Evolutionary conservation across 2,888 invertebrate species (phyloP), one percentile per base, ranked within the genome.

Genomic region (Spisula subtruncata): DNA sequence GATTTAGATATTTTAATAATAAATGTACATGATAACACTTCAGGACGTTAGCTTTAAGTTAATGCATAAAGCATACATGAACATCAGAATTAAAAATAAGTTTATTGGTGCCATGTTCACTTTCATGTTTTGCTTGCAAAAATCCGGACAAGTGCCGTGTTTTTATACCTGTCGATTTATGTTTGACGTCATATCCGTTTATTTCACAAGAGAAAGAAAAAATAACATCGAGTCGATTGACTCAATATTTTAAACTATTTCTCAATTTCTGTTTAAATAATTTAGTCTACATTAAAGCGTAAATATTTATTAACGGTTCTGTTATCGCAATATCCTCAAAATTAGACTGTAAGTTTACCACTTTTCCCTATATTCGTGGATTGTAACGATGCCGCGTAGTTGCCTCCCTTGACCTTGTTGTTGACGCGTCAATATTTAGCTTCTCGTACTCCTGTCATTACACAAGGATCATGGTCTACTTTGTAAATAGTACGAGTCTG

Each of bases 121-220:
- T n/a, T n/a, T n/a, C n/a, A n/a, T n/a, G n/a, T n/a, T n/a, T n/a
- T n/a, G n/a, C n/a, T n/a, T n/a, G n/a, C n/a, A n/a, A 41, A 41
- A 41, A 41, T 5, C 41, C 41, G 41, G 41, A 41, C 41, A 8
- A 8, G 41, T 41, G n/a, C n/a, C 41, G 41, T 41, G 41, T 41
- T 41, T 41, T 41, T n/a, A 41, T 41, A 41, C 41, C 41, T 41
- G 35, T 32, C 32, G 16, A 75, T 75, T 75, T 32, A 16, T 75
- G 8, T 18, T 16, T 75, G 75, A 75, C 75, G 75, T 75, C 75
- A 75, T 75, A 75, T 75, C 75, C 75, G 75, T 14, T 35, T 75
- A 32, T 75, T 75, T 75, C 75, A 75, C 75, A 75, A 75, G 75
- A 75, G 32, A 71, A 35, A 75, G 25, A 35, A 75, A 41, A 18